phyloP scores from a whole-genome alignment of 1,140 invertebrate genomes.

The Anagrus nilaparvatae region DNA sequence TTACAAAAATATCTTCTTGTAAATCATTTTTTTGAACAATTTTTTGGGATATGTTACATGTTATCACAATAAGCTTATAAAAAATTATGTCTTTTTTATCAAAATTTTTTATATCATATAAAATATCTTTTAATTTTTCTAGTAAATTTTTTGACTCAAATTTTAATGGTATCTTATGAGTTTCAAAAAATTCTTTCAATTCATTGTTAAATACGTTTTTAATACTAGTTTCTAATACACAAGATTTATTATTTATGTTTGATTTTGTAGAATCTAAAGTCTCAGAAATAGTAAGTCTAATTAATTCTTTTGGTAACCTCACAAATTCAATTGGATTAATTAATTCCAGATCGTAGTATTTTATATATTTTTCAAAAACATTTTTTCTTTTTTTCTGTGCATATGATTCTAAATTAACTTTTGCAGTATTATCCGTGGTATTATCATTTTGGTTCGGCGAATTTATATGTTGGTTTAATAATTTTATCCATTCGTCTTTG shows the following conservation, averaged over 20 bases:
- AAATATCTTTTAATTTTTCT: slow-evolving; percentile 10
- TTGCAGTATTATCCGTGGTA: background rate
- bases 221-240: background rate
- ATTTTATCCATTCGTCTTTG: background rate
- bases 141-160: slow-evolving; percentile 1
- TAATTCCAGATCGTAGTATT: background rate
- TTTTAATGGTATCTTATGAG: slow-evolving; percentile 3
- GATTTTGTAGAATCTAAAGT: slow-evolving; percentile 5
- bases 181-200: slow-evolving; percentile 12
- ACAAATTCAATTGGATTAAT: slow-evolving; percentile 7
- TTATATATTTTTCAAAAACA: background rate
- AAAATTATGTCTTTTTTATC: slow-evolving; percentile 14
- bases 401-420: background rate
- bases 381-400: background rate
- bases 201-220: slow-evolving; percentile 3
- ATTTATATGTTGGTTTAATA: background rate
- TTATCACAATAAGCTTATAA: slow-evolving; percentile 12
- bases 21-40: background rate
- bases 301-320: slow-evolving; percentile 6
- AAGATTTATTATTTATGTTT: background rate
- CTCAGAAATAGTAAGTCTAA: background rate
- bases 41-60: slow-evolving; percentile 7
- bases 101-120: slow-evolving; percentile 8
- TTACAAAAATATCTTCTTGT: slow-evolving; percentile 4
- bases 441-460: background rate